phyloP scores from a whole-genome alignment of 2,113 vertebrate genomes.

The Gracilinanus agilis region DNA sequence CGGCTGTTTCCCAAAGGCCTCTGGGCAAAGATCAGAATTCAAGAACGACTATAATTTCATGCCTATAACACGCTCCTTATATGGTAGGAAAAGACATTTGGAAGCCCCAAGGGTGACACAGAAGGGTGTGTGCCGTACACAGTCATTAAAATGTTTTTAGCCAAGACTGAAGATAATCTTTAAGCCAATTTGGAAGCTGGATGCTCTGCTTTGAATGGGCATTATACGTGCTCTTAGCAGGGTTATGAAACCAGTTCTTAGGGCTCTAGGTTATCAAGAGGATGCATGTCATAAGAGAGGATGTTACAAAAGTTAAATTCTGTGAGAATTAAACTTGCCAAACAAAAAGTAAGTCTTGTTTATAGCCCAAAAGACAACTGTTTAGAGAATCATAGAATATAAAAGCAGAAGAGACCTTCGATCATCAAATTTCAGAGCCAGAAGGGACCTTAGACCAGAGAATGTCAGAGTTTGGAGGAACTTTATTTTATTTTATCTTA shows the following conservation, averaged over 20 bases:
- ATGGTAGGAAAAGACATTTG: slow-evolving; percentile 57
- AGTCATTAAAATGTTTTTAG: slow-evolving; percentile 72
- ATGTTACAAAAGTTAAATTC: slow-evolving; percentile 53
- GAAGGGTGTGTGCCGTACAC: slow-evolving; percentile 21
- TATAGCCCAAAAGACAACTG: neutral
- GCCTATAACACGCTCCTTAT: slow-evolving; percentile 37
- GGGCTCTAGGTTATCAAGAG: neutral
- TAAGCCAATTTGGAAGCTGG: slow-evolving; percentile 62
- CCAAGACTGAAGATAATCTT: slow-evolving; percentile 58
- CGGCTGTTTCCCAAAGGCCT: slow-evolving; percentile 28
- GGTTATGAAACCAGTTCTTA: neutral
- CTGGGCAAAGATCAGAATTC: slow-evolving; percentile 45
- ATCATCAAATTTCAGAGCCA: neutral
- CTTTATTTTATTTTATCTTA: no score
- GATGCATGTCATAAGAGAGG: neutral
- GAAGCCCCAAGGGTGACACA: slow-evolving; percentile 60
- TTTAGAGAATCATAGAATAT: neutral
- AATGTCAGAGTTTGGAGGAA: neutral
- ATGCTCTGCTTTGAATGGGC: slow-evolving; percentile 30
- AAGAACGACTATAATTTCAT: slow-evolving; percentile 55
- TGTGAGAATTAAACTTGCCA: neutral
- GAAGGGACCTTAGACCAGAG: neutral
- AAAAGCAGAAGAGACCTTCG: neutral
- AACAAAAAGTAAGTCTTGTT: neutral
- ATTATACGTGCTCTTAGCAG: slow-evolving; percentile 7